These are phyloP conservation scores for Drosophila fulvimacula DNA, from an alignment of 2,888 invertebrate genomes.

Conservation along the genomic window DNA sequence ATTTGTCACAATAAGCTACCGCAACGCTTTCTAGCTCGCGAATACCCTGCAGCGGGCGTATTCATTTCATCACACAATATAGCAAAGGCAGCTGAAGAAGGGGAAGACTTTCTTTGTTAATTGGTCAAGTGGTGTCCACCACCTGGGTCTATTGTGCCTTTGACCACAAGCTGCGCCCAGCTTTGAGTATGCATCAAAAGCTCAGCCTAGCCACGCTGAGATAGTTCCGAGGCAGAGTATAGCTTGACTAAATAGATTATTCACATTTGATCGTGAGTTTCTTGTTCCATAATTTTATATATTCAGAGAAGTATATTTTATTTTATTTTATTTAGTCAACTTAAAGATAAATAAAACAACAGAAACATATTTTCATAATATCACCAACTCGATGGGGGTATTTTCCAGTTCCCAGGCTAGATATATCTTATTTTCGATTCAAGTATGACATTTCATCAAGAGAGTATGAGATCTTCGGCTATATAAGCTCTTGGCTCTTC, in stretches of 20 bases:
- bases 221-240: not conserved
- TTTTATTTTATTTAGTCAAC: too few species aligned
- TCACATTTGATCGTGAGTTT: not conserved
- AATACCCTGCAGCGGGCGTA: conserved; percentile 13
- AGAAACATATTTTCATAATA: too few species aligned
- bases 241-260: not conserved
- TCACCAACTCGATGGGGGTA: too few species aligned
- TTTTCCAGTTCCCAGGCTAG: too few species aligned
- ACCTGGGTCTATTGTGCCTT: not conserved
- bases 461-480: conserved; percentile 9
- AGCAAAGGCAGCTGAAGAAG: not conserved
- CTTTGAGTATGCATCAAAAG: not conserved
- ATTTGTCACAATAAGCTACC: conserved; percentile 79
- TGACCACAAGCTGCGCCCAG: not conserved
- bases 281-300: too few species aligned
- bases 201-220: too few species aligned
- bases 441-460: too few species aligned
- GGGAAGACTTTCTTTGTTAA: not conserved
- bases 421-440: too few species aligned
- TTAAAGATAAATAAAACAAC: too few species aligned
- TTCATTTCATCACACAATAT: not conserved
- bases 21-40: conserved; percentile 27
- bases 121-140: not conserved
- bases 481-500: too few species aligned
- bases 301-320: too few species aligned